phyloP scores from a whole-genome alignment of 2,797 vertebrate species.

The Enteromius thamalakanensis region DNA sequence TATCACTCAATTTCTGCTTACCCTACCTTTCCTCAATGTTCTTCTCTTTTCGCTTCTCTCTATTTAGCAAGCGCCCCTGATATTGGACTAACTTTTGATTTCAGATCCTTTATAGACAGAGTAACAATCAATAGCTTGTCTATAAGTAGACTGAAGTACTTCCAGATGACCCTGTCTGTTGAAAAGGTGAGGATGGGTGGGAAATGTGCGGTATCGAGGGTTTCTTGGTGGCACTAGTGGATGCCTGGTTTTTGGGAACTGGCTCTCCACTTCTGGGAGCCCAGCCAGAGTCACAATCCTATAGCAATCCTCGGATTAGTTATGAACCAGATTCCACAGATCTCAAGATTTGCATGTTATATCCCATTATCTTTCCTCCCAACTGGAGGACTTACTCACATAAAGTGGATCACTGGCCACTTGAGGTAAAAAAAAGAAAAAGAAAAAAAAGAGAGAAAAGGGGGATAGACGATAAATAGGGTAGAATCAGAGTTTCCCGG shows the following conservation, averaged over 20 bases:
- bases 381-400: slow-evolving; percentile 73
- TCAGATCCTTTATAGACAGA: background rate
- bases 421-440: background rate
- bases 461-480: background rate
- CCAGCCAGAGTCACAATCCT: slow-evolving; percentile 76
- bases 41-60: background rate
- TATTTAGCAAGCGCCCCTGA: background rate
- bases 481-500: slow-evolving; percentile 5
- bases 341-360: slow-evolving; percentile 80
- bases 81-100: background rate
- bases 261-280: slow-evolving; percentile 73
- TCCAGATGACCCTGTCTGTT: slow-evolving; percentile 11
- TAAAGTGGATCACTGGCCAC: slow-evolving; percentile 62
- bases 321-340: slow-evolving; percentile 77
- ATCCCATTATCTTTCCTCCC: slow-evolving; percentile 78
- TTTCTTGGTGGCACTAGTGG: slow-evolving; percentile 42
- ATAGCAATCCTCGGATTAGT: slow-evolving; percentile 80
- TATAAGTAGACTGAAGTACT: slow-evolving; percentile 29
- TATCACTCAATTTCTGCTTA: background rate
- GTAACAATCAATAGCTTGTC: slow-evolving; percentile 20
- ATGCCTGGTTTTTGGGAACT: slow-evolving; percentile 50
- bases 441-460: background rate
- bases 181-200: background rate
- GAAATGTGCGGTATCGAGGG: slow-evolving; percentile 5
- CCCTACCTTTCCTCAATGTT: slow-evolving; percentile 1